phyloP scores from a whole-genome alignment of 2,888 invertebrate genomes.

The Mesochorus sp. region DNA sequence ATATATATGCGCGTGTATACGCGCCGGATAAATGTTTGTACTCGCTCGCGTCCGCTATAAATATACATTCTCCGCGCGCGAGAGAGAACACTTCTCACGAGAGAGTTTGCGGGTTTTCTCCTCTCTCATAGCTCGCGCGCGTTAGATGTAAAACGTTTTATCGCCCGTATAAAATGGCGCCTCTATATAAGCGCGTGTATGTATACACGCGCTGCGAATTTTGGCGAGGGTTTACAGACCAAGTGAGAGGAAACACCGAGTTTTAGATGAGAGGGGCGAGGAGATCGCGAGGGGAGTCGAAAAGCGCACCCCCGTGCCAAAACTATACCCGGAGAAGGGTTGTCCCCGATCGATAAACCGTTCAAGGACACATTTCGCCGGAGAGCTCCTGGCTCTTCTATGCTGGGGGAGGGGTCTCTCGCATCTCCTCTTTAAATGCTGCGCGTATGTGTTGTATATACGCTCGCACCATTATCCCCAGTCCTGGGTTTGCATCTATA shows the following conservation, averaged over 20 bases:
- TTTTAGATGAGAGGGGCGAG: slow-evolving; percentile 22
- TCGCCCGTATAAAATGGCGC: slow-evolving; percentile 57
- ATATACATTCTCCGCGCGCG: slow-evolving; percentile 11
- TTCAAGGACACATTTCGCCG: slow-evolving; percentile 64
- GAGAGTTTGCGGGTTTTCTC: slow-evolving; percentile 56
- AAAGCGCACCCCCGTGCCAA: slow-evolving; percentile 56
- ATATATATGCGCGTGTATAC: too few relatives aligned
- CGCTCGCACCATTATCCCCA: not conserved
- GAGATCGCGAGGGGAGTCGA: slow-evolving; percentile 51
- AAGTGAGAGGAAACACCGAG: slow-evolving; percentile 49
- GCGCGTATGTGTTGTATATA: slow-evolving; percentile 32
- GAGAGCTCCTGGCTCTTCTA: too few relatives aligned
- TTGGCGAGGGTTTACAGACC: slow-evolving; percentile 47
- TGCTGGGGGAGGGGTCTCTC: slow-evolving; percentile 16
- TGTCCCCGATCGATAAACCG: slow-evolving; percentile 63
- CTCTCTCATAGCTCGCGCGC: too few relatives aligned
- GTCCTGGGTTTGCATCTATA: slow-evolving; percentile 12
- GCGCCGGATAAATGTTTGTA: too few relatives aligned
- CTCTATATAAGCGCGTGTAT: not conserved
- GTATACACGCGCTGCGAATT: slow-evolving; percentile 35
- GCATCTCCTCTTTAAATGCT: slow-evolving; percentile 47
- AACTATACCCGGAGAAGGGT: slow-evolving; percentile 62
- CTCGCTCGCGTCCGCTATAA: too few relatives aligned
- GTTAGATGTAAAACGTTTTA: slow-evolving; percentile 58
- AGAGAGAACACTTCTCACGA: slow-evolving; percentile 46